These are phyloP conservation scores for Eremophila alpestris DNA, from an alignment of 2,797 vertebrate genomes.

Conservation along the genomic window DNA sequence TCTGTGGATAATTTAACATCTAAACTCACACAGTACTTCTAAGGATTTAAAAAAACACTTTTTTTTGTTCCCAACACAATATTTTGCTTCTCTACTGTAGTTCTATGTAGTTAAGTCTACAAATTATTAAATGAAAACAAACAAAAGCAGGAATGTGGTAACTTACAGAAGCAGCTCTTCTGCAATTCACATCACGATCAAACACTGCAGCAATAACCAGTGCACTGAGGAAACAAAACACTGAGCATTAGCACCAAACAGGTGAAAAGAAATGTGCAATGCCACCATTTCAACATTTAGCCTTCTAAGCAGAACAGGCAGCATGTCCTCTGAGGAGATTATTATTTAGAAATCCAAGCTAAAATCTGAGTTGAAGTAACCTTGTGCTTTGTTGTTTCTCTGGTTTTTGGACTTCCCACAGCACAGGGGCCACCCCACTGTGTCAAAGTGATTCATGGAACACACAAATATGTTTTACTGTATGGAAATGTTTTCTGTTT, in stretches of 20 bases:
- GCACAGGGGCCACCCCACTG: not conserved
- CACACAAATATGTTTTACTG: not conserved
- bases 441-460: not conserved
- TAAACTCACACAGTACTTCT: not conserved
- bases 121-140: not conserved
- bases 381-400: not conserved
- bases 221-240: conserved; percentile 76
- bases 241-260: not conserved
- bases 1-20: not conserved
- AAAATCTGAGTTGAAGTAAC: not conserved
- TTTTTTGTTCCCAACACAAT: not conserved
- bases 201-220: conserved; percentile 90
- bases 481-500: not conserved
- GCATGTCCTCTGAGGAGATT: not conserved
- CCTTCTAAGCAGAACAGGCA: not conserved
- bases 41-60: not conserved
- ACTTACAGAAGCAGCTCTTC: conserved; percentile 95
- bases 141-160: not conserved
- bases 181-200: conserved; percentile 91
- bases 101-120: not conserved
- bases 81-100: not conserved
- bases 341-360: not conserved
- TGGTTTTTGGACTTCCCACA: not conserved
- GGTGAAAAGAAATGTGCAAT: not conserved
- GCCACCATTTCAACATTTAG: not conserved